Percentiles rank a stretch among this genome's conserved stretches.
Evolutionary conservation across 2,113 vertebrate genomes (phyloP).

Genomic region (Chamaea fasciata): DNA sequence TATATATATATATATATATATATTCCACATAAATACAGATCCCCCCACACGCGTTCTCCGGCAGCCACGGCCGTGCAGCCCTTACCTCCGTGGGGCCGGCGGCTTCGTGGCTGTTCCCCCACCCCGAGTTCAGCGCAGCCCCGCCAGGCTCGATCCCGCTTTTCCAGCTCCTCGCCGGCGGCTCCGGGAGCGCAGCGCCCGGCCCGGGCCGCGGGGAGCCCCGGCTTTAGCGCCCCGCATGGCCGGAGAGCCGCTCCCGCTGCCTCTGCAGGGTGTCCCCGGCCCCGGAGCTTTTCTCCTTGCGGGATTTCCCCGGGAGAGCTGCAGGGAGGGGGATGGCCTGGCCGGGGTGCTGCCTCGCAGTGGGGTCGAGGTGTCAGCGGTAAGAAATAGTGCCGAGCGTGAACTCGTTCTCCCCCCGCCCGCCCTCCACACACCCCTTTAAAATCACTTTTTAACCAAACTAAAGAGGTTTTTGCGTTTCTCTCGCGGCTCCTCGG

Average conservation of each 20-base stretch:
- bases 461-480: neutral
- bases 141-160: neutral
- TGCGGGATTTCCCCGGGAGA: neutral
- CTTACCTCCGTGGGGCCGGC: neutral
- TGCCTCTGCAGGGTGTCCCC: neutral
- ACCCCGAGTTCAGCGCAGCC: too few species aligned
- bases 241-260: neutral
- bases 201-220: neutral
- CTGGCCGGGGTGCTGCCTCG: neutral
- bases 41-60: fast-evolving
- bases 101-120: neutral
- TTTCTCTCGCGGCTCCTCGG: neutral
- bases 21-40: fast-evolving
- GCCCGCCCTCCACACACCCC: neutral
- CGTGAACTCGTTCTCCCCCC: neutral
- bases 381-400: conserved; percentile 36
- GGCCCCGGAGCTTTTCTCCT: neutral
- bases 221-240: neutral
- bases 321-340: neutral
- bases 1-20: neutral
- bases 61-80: neutral
- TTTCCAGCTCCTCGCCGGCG: neutral
- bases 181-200: neutral
- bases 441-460: neutral
- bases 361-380: conserved; percentile 27